Evolutionary conservation across 2,113 vertebrate genomes (phyloP).

Genomic region (Oostethus manadensis): DNA sequence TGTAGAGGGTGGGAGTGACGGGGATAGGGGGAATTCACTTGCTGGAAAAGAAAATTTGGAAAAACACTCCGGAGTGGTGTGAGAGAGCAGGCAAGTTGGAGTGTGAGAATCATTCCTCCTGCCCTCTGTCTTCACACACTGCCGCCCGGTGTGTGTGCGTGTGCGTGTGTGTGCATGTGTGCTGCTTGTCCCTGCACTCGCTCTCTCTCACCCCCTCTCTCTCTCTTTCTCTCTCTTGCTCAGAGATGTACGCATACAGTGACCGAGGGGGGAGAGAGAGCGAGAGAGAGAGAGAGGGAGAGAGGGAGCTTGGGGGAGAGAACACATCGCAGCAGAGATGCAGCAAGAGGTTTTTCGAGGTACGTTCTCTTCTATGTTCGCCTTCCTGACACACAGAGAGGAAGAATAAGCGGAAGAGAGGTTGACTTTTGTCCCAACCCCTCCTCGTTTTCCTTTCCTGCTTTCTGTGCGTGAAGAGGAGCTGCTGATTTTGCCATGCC

Average conservation of each 20-base stretch:
- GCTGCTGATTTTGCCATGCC: constrained; percentile 54
- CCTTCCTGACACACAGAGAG: constrained; percentile 68
- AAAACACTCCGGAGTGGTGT: constrained; percentile 72
- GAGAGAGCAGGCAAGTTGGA: constrained; percentile 65
- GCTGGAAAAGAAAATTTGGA: constrained; percentile 51
- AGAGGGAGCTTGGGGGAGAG: constrained; percentile 70
- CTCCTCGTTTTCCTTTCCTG: constrained; percentile 51
- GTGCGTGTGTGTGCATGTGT: constrained; percentile 35
- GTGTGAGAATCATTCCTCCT: constrained; percentile 74
- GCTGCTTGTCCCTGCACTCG: constrained; percentile 51
- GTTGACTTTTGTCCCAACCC: neutral
- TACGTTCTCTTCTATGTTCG: constrained; percentile 79
- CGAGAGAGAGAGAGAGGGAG: constrained; percentile 52
- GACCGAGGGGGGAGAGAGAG: constrained; percentile 47
- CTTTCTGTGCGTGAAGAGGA: constrained; percentile 58
- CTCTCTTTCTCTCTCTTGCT: constrained; percentile 17
- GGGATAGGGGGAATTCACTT: constrained; percentile 51
- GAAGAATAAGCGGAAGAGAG: constrained; percentile 33
- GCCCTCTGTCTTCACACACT: constrained; percentile 79
- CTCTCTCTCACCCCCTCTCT: constrained; percentile 25
- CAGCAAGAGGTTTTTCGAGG: constrained; percentile 79
- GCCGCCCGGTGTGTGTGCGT: constrained; percentile 59
- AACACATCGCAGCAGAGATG: constrained; percentile 81
- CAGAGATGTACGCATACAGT: constrained; percentile 62
- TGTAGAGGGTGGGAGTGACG: constrained; percentile 12